Base-by-base conservation (phyloP, 2,113 vertebrate species). In the Sebastes schlegelii region DNA sequence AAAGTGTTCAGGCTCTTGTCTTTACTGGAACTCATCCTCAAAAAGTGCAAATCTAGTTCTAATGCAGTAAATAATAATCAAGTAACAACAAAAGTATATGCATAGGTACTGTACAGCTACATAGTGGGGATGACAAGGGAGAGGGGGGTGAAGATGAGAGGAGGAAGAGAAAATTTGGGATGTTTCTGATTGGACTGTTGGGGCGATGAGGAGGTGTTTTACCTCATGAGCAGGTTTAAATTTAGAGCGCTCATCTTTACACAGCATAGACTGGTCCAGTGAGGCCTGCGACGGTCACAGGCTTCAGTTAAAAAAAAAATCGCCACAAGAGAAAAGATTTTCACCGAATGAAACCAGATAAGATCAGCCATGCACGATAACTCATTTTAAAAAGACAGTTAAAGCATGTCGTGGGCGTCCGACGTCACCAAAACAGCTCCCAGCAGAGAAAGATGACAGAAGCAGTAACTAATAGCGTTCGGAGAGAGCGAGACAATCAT, bases 261-360 rank as follows among this genome's bases (percentile, higher is more conserved):
- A 82, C 94, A 92, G 85, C 91, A 92, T 94, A 95, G 96, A 95
- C 96, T 96, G 96, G 95, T 96, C 96, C 94, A 92, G 92, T 76
- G 91, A 87, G 94, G 95, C 94, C 93, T 89, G 93, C 80, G 34
- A 82, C 49, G 13, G 77, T 58, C 79, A 69, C 79, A 80, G 74
- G 80, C 83, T 74, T 72, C 60, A 45, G 60, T 57, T 71, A 76
- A 61, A 54, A 70, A 76, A 23, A 34, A 34, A 34, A 34, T 40
- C 51, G n/a, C 14, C 5, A 72, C 11, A 34, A 34, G 48, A 52
- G 45, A 46, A 76, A 62, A 42, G 51, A 52, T 21, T 70, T 57
- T 69, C 60, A 69, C 58, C 54, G 0, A 43, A 83, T 14, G 23
- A 80, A 82, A 72, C 66, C 79, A 68, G 48, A 62, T 73, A 55